These are phyloP conservation scores for Rhyacichthys aspro DNA, from an alignment of 2,797 vertebrate genomes.

Conservation along the genomic window DNA sequence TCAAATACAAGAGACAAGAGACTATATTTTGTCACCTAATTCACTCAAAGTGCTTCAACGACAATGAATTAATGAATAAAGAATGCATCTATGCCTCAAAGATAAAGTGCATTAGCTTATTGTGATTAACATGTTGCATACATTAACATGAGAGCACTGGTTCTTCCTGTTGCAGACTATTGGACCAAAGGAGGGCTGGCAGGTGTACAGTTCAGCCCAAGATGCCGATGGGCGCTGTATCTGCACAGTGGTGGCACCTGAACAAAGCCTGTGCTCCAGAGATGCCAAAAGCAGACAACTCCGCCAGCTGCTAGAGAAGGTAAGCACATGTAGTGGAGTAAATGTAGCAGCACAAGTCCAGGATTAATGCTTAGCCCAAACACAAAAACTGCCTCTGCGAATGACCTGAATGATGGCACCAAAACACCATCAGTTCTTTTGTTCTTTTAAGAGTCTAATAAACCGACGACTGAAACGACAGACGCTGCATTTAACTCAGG, in stretches of 20 bases:
- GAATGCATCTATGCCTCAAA: too few relatives aligned
- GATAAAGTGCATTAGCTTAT: too few relatives aligned
- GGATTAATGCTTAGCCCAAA: too few relatives aligned
- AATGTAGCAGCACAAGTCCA: constrained; percentile 15
- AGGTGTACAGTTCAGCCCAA: constrained; percentile 98
- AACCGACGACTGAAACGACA: not conserved
- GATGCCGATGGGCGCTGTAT: constrained; percentile 96
- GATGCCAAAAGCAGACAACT: constrained; percentile 97
- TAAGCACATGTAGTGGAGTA: constrained; percentile 56
- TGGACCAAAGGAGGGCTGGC: constrained; percentile 96
- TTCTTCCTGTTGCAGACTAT: constrained; percentile 83
- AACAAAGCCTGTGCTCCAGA: constrained; percentile 95
- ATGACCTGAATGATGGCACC: not conserved
- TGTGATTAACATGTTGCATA: too few relatives aligned
- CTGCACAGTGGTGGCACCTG: constrained; percentile 97
- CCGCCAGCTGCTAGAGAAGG: constrained; percentile 96
- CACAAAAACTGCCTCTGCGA: constrained; percentile 6
- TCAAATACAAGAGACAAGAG: too few relatives aligned
- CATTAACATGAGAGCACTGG: too few relatives aligned
- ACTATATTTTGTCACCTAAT: too few relatives aligned
- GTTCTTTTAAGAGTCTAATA: constrained; percentile 10
- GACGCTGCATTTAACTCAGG: not conserved
- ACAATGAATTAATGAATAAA: too few relatives aligned
- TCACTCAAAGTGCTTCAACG: too few relatives aligned
- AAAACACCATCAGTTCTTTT: not conserved